Evolutionary conservation across 2,888 invertebrate species (phyloP).

Genomic region (Lasioglossum marginatum): DNA sequence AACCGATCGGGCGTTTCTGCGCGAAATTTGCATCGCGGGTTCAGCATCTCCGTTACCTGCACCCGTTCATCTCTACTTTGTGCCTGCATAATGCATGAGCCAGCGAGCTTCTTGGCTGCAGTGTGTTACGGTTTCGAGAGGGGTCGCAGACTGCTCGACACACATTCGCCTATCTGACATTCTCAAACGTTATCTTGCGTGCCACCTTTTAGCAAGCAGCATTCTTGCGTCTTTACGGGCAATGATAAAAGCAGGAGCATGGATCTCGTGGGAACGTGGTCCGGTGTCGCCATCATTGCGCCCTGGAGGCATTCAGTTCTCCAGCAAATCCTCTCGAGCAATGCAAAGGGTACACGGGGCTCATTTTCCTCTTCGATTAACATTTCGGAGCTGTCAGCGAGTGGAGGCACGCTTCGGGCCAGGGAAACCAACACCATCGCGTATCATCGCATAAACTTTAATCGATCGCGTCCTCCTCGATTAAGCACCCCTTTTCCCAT

Average conservation of each 20-base stretch:
- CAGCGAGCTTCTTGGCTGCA: slow-evolving; percentile 64
- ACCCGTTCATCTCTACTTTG: slow-evolving; percentile 61
- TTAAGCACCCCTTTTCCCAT: slow-evolving; percentile 1
- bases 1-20: slow-evolving; percentile 46
- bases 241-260: slow-evolving; percentile 42
- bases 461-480: background rate
- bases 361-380: background rate
- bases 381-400: background rate
- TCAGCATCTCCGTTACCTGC: slow-evolving; percentile 51
- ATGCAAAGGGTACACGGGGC: background rate
- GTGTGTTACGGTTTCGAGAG: slow-evolving; percentile 66
- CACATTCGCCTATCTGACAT: slow-evolving; percentile 57
- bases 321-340: background rate
- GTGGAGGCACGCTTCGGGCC: background rate
- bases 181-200: slow-evolving; percentile 45
- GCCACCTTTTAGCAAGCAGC: slow-evolving; percentile 48
- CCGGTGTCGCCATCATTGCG: background rate
- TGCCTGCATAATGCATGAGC: slow-evolving; percentile 75
- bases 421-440: background rate
- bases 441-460: slow-evolving; percentile 5
- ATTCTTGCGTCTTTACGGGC: slow-evolving; percentile 26
- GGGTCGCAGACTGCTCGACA: slow-evolving; percentile 66
- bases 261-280: slow-evolving; percentile 8
- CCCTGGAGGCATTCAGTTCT: background rate
- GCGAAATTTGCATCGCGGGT: slow-evolving; percentile 56